These are phyloP conservation scores for Nycticebus coucang DNA, from an alignment of 2,113 vertebrate genomes.

Conservation along the genomic window DNA sequence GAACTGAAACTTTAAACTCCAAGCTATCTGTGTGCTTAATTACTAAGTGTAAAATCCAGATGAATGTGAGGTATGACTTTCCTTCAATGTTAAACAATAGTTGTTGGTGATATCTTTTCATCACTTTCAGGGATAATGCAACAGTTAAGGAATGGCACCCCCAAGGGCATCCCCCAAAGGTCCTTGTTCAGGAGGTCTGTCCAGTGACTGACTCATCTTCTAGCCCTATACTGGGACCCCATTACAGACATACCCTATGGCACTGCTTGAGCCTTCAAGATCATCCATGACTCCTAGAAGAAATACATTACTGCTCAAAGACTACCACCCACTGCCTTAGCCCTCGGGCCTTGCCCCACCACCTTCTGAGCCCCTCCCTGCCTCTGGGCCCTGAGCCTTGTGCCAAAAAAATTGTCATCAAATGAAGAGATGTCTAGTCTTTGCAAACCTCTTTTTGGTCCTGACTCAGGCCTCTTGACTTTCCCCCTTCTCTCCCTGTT, in stretches of 20 bases:
- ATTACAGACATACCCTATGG: conserved; percentile 97
- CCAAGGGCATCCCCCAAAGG: conserved; percentile 76
- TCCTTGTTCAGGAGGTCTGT: conserved; percentile 92
- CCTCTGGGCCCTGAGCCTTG: conserved; percentile 76
- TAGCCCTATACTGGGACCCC: conserved; percentile 93
- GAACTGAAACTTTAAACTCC: not conserved
- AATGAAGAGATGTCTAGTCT: conserved; percentile 82
- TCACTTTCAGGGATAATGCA: conserved; percentile 95
- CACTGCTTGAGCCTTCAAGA: conserved; percentile 93
- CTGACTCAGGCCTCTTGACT: not conserved
- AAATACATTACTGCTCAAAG: conserved; percentile 96
- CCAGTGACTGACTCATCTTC: conserved; percentile 95
- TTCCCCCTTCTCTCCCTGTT: not conserved
- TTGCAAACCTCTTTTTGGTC: conserved; percentile 58
- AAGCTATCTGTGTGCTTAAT: conserved; percentile 8
- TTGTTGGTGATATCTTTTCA: conserved; percentile 80
- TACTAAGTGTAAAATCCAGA: not conserved
- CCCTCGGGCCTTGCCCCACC: conserved; percentile 81
- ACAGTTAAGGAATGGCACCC: conserved; percentile 90
- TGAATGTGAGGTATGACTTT: not conserved
- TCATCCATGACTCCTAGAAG: conserved; percentile 95
- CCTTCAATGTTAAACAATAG: not conserved
- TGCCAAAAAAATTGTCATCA: conserved; percentile 93
- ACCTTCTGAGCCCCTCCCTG: conserved; percentile 70
- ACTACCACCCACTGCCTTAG: conserved; percentile 88